Percentiles rank a stretch among this genome's conserved stretches.
phyloP scores from a whole-genome alignment of 1,140 invertebrate species.

The Micrasema minimum region DNA sequence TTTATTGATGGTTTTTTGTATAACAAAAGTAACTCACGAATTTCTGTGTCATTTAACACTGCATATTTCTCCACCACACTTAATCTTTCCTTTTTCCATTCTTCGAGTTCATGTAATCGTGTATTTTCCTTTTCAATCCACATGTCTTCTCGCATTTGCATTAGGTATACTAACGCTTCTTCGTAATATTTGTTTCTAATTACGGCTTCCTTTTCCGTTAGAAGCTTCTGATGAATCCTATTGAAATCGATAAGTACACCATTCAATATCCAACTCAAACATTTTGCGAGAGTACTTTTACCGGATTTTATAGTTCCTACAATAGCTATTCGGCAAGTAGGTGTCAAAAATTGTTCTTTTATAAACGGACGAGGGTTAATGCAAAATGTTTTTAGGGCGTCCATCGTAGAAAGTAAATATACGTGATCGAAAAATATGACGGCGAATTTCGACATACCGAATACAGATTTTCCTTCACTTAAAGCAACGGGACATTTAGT shows the following conservation, averaged over 20 bases:
- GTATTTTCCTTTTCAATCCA: slow-evolving; percentile 57
- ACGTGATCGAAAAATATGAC: slow-evolving; percentile 70
- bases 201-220: slow-evolving; percentile 15
- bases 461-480: slow-evolving; percentile 60
- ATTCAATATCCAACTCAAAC: slow-evolving; percentile 56
- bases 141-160: slow-evolving; percentile 57
- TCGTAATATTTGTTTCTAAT: slow-evolving; percentile 58
- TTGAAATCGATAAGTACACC: slow-evolving; percentile 56
- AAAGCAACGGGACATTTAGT: slow-evolving; percentile 71
- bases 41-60: slow-evolving; percentile 5
- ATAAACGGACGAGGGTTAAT: slow-evolving; percentile 70
- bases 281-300: slow-evolving; percentile 57
- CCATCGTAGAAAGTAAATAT: slow-evolving; percentile 66
- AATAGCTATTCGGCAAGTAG: slow-evolving; percentile 60
- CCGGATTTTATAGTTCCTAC: slow-evolving; percentile 61
- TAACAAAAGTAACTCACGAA: background rate
- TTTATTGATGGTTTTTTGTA: no score
- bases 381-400: slow-evolving; percentile 63
- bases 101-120: slow-evolving; percentile 56
- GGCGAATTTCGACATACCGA: slow-evolving; percentile 64
- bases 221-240: background rate
- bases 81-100: slow-evolving; percentile 26
- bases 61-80: background rate
- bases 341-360: slow-evolving; percentile 58
- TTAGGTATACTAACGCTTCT: slow-evolving; percentile 60